Base-by-base conservation (phyloP, 2,888 invertebrate species). In the Shargacucullia verbasci region DNA sequence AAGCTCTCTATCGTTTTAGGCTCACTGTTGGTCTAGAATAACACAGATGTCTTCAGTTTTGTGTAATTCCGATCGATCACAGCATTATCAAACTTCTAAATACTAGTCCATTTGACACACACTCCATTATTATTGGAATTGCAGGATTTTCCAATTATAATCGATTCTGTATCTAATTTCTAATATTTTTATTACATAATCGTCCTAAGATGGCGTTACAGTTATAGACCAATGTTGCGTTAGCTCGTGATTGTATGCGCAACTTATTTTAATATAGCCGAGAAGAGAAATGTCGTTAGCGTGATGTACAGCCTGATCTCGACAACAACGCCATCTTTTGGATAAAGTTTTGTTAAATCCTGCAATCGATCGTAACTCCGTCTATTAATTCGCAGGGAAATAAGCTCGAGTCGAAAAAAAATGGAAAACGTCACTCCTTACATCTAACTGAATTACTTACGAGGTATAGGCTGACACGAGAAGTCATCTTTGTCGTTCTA, bases 1-100 rank as follows among this genome's bases (percentile, higher is more conserved):
- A 93, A 94, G 93, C 94, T 94, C 93, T 93, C 87, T 93, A 92
- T 86, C 82, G 82, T 86, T 83, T 92, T 93, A 94, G 93, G 93
- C 93, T 92, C 88, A 83, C 81, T 83, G 84, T 85, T 80, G 76
- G 73, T 88, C 88, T 85, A 86, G 87, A 89, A 87, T 76, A 81
- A 87, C 90, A 89, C 81, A 87, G 87, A 85, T 83, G 70, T 85
- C 87, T 85, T 83, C 83, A 53, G 74, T 63, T 40, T 12, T n/a
- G 40, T 41, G 49, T 33, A 47, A 55, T 39, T 31, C 3, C 54
- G 58, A 78, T 56, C 70, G 63, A 66, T 59, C 25, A 25, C 38
- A 67, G 59, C 3, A 53, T 44, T 34, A 13, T 8, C 11, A 11
- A 3, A 34, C 14, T 48, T 37, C 11, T 34, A 6, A 27, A 48